A percentile compares a stretch with the other conserved stretches of the same genome.
Conservation (phyloP, 2,888 invertebrate genomes). For the Drosophila eohydei region DNA sequence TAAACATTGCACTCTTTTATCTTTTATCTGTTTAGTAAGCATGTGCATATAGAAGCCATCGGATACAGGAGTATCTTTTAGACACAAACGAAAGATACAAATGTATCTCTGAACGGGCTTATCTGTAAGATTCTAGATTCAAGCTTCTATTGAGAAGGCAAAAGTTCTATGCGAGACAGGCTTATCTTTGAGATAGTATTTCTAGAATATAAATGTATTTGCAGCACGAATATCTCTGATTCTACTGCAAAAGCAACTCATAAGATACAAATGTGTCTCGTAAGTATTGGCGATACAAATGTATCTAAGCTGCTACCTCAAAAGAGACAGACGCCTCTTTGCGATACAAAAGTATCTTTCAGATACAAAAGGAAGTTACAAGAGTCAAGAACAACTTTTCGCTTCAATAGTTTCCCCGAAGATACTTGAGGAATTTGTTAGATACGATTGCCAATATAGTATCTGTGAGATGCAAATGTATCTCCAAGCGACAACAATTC, state of each 20-base stretch:
- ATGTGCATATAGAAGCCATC: too few relatives aligned
- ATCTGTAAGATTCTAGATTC: neutral
- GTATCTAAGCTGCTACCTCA: neutral
- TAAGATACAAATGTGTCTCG: neutral
- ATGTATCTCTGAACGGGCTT: neutral
- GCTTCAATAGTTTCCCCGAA: too few relatives aligned
- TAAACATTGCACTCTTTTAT: too few relatives aligned
- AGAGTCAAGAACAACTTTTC: neutral
- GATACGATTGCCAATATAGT: neutral
- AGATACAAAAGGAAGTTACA: too few relatives aligned
- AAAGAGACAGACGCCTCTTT: too few relatives aligned
- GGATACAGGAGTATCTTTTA: neutral
- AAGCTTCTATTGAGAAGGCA: neutral
- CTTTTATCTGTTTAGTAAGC: too few relatives aligned
- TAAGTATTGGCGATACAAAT: neutral
- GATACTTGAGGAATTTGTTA: neutral
- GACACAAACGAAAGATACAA: neutral
- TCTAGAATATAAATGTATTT: neutral
- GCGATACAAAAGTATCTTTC: neutral
- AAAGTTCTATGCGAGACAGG: too few relatives aligned
- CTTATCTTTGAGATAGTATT: neutral
- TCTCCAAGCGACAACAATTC: neutral
- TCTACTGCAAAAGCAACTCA: too few relatives aligned
- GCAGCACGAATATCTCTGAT: neutral
- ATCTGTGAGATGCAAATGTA: constrained; percentile 2